Conservation (phyloP, 2,888 invertebrate genomes). For the Andrena bicolor region DNA sequence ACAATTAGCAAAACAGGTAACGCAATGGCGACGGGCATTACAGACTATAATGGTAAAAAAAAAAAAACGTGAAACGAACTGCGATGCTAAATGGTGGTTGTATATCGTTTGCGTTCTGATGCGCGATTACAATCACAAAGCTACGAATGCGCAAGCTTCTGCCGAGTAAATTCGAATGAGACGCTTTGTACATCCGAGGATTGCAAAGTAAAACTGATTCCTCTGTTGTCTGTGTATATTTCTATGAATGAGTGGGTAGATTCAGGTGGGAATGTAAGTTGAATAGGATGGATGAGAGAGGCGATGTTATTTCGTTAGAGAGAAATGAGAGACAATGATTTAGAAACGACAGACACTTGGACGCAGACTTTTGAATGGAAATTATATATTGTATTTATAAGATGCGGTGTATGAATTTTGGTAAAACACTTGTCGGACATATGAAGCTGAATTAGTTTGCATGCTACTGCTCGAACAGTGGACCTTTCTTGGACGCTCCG, state of each 20-base stretch:
- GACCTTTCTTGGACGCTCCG: conserved; percentile 21
- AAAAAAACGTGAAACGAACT: conserved; percentile 52
- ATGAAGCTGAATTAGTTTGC: conserved; percentile 41
- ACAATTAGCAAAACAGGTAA: conserved; percentile 70
- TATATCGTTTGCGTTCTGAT: background rate
- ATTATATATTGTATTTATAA: background rate
- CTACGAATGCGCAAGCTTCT: conserved; percentile 45
- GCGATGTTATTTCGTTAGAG: conserved; percentile 61
- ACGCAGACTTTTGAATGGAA: background rate
- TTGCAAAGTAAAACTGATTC: conserved; percentile 3
- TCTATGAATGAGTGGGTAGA: conserved; percentile 1
- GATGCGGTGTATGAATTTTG: background rate
- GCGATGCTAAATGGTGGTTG: background rate
- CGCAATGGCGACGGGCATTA: conserved; percentile 77
- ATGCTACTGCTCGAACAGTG: conserved; percentile 43
- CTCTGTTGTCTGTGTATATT: background rate
- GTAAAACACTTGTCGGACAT: conserved; percentile 10
- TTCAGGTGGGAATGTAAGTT: background rate
- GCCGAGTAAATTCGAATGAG: conserved; percentile 2
- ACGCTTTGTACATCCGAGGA: conserved; percentile 2
- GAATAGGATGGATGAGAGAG: background rate
- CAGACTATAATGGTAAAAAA: conserved; percentile 69
- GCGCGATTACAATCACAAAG: conserved; percentile 33
- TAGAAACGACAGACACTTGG: background rate
- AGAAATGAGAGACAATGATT: conserved; percentile 8